These are phyloP conservation scores for Noctua fimbriata DNA, from an alignment of 2,888 invertebrate genomes.

Conservation along the genomic window DNA sequence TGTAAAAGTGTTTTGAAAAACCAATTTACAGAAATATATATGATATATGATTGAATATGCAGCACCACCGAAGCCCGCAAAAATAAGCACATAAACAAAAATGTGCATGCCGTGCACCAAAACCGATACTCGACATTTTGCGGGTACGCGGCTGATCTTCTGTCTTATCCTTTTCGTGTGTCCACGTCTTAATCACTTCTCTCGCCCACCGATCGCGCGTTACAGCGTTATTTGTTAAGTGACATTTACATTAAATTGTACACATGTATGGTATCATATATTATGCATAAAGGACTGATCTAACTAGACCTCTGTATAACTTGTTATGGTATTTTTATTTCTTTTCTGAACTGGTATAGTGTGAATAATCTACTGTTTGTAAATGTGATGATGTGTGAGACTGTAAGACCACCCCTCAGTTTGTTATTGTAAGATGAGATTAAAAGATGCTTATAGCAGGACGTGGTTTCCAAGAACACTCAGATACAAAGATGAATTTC, in stretches of 20 bases:
- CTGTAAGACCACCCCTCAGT: conserved; percentile 23
- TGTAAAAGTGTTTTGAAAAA: no score
- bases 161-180: not conserved
- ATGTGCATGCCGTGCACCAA: not conserved
- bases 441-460: not conserved
- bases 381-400: conserved; percentile 24
- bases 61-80: not conserved
- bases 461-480: not conserved
- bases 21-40: no score
- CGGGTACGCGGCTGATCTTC: conserved; percentile 17
- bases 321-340: conserved; percentile 2
- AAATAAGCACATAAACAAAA: not conserved
- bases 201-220: conserved; percentile 57
- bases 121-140: not conserved
- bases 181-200: conserved; percentile 49
- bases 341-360: not conserved
- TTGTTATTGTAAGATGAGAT: conserved; percentile 5
- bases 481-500: not conserved
- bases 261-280: conserved; percentile 41
- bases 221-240: conserved; percentile 57
- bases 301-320: conserved; percentile 32
- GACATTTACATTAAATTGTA: conserved; percentile 60
- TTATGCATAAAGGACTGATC: conserved; percentile 38
- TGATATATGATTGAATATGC: no score
- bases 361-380: conserved; percentile 45